A percentile compares a stretch with the other conserved stretches of the same genome.
phyloP scores from a whole-genome alignment of 2,888 invertebrate species.

The Rhagonycha fulva region DNA sequence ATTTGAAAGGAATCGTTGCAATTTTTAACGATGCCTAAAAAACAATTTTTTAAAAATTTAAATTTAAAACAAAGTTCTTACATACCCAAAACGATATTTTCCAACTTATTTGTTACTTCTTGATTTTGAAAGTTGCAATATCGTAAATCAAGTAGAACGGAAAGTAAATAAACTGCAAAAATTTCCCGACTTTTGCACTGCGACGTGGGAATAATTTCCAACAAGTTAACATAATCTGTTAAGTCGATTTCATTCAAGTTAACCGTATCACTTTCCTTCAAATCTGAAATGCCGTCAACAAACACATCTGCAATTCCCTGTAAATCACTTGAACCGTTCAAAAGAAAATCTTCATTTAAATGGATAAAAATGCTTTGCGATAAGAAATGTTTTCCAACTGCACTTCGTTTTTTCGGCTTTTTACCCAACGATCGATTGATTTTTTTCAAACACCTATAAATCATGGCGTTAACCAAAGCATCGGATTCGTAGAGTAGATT shows the following conservation, averaged over 20 bases:
- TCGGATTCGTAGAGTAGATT: conserved; percentile 21
- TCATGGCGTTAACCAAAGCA: conserved; percentile 37
- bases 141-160: conserved; percentile 42
- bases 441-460: conserved; percentile 40
- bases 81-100: conserved; percentile 43
- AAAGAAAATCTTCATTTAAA: conserved; percentile 36
- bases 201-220: conserved; percentile 43
- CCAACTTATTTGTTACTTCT: conserved; percentile 17
- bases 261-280: conserved; percentile 1
- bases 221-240: conserved; percentile 35
- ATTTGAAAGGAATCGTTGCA: background rate
- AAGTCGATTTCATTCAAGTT: conserved; percentile 34
- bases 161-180: conserved; percentile 42
- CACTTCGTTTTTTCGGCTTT: conserved; percentile 41
- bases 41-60: background rate
- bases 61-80: conserved; percentile 22
- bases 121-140: conserved; percentile 9
- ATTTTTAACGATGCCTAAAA: background rate
- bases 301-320: background rate
- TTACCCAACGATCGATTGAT: conserved; percentile 44
- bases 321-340: conserved; percentile 3
- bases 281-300: background rate
- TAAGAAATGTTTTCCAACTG: conserved; percentile 26
- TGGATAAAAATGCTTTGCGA: conserved; percentile 37
- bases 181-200: conserved; percentile 40